Evolutionary conservation across 2,113 vertebrate genomes (phyloP).

Genomic region (Pogona vitticeps): DNA sequence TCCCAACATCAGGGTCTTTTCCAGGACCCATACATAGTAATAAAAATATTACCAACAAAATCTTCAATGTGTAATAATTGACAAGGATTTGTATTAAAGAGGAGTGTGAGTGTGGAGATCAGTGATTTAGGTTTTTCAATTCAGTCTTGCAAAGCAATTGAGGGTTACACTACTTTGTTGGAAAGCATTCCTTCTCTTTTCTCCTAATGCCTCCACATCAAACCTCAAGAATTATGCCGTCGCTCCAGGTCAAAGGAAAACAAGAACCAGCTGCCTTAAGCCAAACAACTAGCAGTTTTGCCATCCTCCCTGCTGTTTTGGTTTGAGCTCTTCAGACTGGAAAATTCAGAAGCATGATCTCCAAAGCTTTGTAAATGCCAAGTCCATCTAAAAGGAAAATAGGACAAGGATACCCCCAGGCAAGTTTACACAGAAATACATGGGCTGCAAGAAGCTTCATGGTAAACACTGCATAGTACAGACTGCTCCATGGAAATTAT

Average conservation of each 20-base stretch:
- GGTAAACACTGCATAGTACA: constrained; percentile 66
- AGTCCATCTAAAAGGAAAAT: constrained; percentile 72
- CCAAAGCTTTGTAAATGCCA: constrained; percentile 71
- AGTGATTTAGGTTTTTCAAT: neutral
- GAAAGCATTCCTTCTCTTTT: neutral
- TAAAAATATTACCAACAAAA: neutral
- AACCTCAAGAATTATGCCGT: constrained; percentile 62
- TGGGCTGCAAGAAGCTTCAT: constrained; percentile 60
- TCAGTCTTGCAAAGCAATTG: constrained; percentile 21
- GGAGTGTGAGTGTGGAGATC: neutral
- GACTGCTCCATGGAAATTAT: constrained; percentile 64
- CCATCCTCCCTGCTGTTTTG: constrained; percentile 69
- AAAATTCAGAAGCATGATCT: constrained; percentile 71
- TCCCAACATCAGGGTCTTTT: too few species aligned
- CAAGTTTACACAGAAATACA: constrained; percentile 73
- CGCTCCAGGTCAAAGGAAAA: constrained; percentile 73
- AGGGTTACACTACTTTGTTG: constrained; percentile 31
- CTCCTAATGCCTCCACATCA: constrained; percentile 37
- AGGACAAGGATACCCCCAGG: constrained; percentile 69
- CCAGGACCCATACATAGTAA: neutral
- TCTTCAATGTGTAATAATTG: neutral
- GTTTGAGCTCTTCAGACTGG: constrained; percentile 67
- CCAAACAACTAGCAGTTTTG: constrained; percentile 70
- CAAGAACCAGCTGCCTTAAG: constrained; percentile 66
- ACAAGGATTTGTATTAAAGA: neutral